Evolutionary conservation across 2,113 vertebrate genomes (phyloP).

Genomic region (Thomomys bottae): DNA sequence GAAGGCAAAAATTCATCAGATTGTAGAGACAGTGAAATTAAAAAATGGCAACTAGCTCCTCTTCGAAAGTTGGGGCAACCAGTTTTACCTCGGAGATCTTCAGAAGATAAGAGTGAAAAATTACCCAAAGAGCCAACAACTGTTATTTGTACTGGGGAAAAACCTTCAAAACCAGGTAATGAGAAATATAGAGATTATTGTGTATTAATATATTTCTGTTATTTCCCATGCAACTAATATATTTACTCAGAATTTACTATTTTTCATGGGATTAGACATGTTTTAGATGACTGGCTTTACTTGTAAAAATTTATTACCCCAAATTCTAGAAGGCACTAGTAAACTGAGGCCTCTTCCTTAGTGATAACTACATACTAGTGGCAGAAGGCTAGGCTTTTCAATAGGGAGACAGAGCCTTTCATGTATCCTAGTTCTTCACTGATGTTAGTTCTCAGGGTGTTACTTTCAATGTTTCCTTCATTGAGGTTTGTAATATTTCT

Average conservation of each 20-base stretch:
- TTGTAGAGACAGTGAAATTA: slow-evolving; percentile 84
- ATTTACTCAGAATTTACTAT: neutral
- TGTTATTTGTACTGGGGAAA: slow-evolving; percentile 80
- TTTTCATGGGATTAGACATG: slow-evolving; percentile 24
- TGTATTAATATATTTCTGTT: slow-evolving; percentile 6
- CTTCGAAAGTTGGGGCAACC: slow-evolving; percentile 84
- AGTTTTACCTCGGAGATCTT: slow-evolving; percentile 80
- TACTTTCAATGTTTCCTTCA: too few relatives aligned
- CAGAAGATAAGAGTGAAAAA: slow-evolving; percentile 89
- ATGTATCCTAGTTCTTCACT: too few relatives aligned
- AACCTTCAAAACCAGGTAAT: slow-evolving; percentile 84
- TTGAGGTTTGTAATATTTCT: too few relatives aligned
- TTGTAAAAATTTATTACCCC: slow-evolving; percentile 21
- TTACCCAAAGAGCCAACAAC: slow-evolving; percentile 81
- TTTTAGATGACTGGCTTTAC: neutral
- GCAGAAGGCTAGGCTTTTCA: neutral
- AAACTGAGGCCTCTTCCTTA: neutral
- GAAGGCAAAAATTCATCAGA: slow-evolving; percentile 84
- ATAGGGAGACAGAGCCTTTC: too few relatives aligned
- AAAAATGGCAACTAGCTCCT: slow-evolving; percentile 85
- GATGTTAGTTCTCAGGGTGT: too few relatives aligned
- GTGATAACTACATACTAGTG: neutral
- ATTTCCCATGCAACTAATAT: neutral
- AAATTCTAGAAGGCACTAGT: neutral
- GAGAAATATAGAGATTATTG: neutral